Percentiles rank a stretch among this genome's conserved stretches.
Conservation (phyloP, 2,113 vertebrate species). For the Dinomys branickii region DNA sequence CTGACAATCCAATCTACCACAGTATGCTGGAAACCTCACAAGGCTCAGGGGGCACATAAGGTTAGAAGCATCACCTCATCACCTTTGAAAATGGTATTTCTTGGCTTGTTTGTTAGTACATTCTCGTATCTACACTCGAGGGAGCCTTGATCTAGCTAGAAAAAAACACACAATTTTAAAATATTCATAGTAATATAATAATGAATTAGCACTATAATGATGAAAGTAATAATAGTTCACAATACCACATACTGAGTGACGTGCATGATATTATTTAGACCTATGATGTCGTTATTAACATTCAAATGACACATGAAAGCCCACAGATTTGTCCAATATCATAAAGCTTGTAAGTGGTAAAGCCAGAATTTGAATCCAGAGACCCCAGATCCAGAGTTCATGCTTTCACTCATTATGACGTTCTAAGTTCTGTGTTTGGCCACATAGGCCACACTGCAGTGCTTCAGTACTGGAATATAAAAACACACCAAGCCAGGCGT, state of each 20-base stretch:
- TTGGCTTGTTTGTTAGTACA: conserved; percentile 26
- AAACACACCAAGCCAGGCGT: not conserved
- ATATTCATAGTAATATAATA: conserved; percentile 5
- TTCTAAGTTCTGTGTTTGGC: not conserved
- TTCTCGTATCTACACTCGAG: not conserved
- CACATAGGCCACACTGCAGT: not conserved
- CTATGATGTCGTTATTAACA: not conserved
- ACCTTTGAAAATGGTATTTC: conserved; percentile 27
- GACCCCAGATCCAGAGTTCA: not conserved
- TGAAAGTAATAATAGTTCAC: conserved; percentile 26
- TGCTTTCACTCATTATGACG: not conserved
- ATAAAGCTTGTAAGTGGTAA: not conserved
- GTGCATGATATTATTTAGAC: not conserved
- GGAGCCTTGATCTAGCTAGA: not conserved
- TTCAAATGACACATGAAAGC: not conserved
- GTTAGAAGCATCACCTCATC: not conserved
- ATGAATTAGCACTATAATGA: not conserved
- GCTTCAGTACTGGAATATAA: not conserved
- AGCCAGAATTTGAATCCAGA: not conserved
- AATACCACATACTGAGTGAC: not conserved
- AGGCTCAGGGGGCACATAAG: conserved; percentile 1
- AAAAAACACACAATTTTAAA: not conserved
- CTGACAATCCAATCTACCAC: not conserved
- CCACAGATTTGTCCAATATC: not conserved
- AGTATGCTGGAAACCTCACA: not conserved